Conservation (phyloP, 2,797 vertebrate species). For the Thripadectes ignobilis region DNA sequence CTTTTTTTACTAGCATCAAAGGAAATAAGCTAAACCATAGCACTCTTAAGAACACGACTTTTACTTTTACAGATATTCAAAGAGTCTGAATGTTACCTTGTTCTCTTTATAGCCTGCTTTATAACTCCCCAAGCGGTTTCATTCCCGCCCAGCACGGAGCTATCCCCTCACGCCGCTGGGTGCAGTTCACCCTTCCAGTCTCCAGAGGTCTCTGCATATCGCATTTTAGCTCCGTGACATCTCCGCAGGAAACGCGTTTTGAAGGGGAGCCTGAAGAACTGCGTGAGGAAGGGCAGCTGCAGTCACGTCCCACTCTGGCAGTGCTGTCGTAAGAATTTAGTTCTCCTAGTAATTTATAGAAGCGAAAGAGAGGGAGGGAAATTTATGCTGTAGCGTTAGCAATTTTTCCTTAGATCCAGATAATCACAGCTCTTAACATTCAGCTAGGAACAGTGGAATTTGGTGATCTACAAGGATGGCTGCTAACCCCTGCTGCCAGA, state of each 20-base stretch:
- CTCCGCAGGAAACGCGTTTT: neutral
- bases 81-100: neutral
- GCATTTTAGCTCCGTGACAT: slow-evolving; percentile 28
- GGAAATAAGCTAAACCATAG: neutral
- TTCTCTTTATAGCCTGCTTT: slow-evolving; percentile 7
- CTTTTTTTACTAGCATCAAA: slow-evolving; percentile 8
- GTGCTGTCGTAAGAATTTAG: neutral
- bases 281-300: neutral
- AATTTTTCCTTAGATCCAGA: neutral
- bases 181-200: slow-evolving; percentile 68
- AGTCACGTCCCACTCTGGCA: neutral
- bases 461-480: neutral
- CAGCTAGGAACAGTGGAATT: neutral
- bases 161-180: neutral
- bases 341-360: neutral
- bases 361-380: neutral
- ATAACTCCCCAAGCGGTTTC: neutral
- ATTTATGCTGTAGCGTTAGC: neutral
- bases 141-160: neutral
- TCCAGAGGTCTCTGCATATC: slow-evolving; percentile 81
- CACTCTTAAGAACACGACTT: slow-evolving; percentile 18
- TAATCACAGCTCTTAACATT: neutral
- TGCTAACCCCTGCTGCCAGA: neutral
- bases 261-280: neutral
- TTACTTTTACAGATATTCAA: neutral